Conservation (phyloP, 2,888 invertebrate species). For the Temnothorax ravouxi region DNA sequence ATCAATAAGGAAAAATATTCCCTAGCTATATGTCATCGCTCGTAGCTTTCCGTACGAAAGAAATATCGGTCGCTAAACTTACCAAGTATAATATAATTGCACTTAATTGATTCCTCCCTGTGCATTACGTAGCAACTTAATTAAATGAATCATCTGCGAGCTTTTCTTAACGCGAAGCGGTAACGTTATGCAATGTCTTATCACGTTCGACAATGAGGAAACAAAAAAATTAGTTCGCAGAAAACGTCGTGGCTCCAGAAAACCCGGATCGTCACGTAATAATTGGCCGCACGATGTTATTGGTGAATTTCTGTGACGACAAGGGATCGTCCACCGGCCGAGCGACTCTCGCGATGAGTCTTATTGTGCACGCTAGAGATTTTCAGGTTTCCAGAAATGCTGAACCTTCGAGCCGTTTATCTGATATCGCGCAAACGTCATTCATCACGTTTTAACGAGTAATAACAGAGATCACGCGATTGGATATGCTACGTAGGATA, state of each 20-base stretch:
- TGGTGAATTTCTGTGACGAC: background rate
- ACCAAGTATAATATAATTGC: conserved; percentile 65
- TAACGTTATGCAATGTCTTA: conserved; percentile 17
- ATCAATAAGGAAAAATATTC: conserved; percentile 16
- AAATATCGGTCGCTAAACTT: conserved; percentile 21
- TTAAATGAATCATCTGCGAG: conserved; percentile 66
- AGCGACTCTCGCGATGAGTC: background rate
- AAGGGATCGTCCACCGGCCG: background rate
- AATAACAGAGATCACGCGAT: conserved; percentile 26
- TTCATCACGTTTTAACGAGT: background rate
- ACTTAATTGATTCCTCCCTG: conserved; percentile 71
- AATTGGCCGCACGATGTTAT: background rate
- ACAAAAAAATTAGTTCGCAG: background rate
- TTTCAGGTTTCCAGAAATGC: background rate
- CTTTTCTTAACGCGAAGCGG: conserved; percentile 25
- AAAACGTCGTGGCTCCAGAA: background rate
- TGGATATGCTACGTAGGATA: background rate
- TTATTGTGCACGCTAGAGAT: background rate
- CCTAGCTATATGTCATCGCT: background rate
- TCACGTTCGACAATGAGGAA: background rate
- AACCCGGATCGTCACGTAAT: background rate
- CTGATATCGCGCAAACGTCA: conserved; percentile 30
- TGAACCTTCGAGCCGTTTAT: background rate
- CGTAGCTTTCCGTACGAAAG: conserved; percentile 3
- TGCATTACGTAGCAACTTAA: conserved; percentile 53